phyloP scores from a whole-genome alignment of 1,140 invertebrate species.

The Eumeta japonica region DNA sequence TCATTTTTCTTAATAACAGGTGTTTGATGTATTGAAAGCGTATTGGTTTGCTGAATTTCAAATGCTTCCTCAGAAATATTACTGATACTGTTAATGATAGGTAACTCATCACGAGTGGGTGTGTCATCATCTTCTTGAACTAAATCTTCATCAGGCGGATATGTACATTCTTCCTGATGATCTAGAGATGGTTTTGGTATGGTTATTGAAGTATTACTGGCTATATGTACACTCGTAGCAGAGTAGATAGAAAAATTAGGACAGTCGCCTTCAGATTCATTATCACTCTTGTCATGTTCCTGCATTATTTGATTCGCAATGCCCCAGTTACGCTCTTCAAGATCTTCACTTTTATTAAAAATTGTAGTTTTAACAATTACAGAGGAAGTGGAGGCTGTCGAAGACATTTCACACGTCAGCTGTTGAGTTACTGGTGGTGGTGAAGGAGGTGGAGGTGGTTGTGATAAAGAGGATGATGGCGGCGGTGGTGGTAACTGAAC shows the following conservation, averaged over 20 bases:
- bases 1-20: too few species aligned
- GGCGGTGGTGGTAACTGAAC: slow-evolving; percentile 6
- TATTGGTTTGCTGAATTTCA: not conserved
- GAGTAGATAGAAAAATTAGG: slow-evolving; percentile 84
- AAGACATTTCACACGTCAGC: too few species aligned
- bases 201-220: slow-evolving; percentile 38
- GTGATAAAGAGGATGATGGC: slow-evolving; percentile 3
- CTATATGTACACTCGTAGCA: slow-evolving; percentile 73
- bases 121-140: slow-evolving; percentile 47
- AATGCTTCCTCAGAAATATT: too few species aligned
- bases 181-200: slow-evolving; percentile 13
- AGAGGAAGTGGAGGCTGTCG: too few species aligned
- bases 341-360: too few species aligned
- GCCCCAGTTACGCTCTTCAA: slow-evolving; percentile 36
- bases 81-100: slow-evolving; percentile 6
- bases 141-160: slow-evolving; percentile 45
- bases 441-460: slow-evolving; percentile 7
- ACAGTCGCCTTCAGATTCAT: slow-evolving; percentile 69
- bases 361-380: too few species aligned
- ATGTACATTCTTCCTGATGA: too few species aligned
- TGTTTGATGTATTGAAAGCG: not conserved
- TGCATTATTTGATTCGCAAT: slow-evolving; percentile 18
- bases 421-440: too few species aligned
- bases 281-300: slow-evolving; percentile 33
- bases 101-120: not conserved